phyloP scores from a whole-genome alignment of 2,113 vertebrate species.

The Centropristis striata region DNA sequence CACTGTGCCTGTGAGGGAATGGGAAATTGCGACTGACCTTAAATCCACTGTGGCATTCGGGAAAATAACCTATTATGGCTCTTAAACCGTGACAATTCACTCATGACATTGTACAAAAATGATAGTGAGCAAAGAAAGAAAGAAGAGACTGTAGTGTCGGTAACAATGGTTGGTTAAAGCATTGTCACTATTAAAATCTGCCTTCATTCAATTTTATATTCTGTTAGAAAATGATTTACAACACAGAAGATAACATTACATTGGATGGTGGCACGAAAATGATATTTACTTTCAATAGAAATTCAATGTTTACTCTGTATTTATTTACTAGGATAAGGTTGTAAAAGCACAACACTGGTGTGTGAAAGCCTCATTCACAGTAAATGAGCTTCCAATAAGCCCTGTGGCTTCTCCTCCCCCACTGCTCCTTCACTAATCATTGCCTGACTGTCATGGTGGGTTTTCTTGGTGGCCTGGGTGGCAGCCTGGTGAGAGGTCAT shows the following conservation, averaged over 20 bases:
- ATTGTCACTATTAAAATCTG: too few relatives aligned
- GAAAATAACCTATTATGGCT: constrained; percentile 41
- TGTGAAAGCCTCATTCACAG: constrained; percentile 51
- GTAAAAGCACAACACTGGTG: constrained; percentile 40
- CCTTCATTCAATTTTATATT: background rate
- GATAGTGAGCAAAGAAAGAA: constrained; percentile 5
- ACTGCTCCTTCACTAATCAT: constrained; percentile 64
- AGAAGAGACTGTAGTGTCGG: background rate
- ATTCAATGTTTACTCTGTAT: background rate
- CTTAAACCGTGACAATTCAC: background rate
- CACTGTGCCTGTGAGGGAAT: background rate
- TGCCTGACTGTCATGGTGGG: constrained; percentile 62
- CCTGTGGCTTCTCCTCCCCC: constrained; percentile 56
- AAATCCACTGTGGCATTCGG: constrained; percentile 31
- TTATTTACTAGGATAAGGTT: background rate
- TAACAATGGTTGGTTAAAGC: background rate
- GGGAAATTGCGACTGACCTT: constrained; percentile 28
- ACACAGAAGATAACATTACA: background rate
- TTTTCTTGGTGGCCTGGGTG: constrained; percentile 48
- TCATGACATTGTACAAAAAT: background rate
- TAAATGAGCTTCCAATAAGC: constrained; percentile 64
- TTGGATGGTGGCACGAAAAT: background rate
- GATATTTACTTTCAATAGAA: background rate
- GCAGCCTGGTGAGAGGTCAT: constrained; percentile 74
- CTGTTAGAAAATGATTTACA: background rate